Evolutionary conservation across 1,140 invertebrate species (phyloP).

Genomic region (Muscidifurax raptorellus): DNA sequence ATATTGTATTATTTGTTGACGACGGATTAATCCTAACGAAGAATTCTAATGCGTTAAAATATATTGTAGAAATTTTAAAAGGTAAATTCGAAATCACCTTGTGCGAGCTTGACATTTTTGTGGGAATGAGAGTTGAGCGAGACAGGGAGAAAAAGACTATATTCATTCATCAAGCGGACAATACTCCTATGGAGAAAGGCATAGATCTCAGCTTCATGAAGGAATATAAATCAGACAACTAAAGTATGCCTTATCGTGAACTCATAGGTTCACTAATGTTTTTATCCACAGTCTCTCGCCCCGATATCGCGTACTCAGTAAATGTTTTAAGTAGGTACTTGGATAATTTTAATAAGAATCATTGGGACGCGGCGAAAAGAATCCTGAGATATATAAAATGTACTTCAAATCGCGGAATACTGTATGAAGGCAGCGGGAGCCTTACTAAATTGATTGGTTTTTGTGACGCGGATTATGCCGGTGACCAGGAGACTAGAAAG

Average conservation of each 20-base stretch:
- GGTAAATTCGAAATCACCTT: too few species aligned
- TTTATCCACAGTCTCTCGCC: slow-evolving; percentile 33
- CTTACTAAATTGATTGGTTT: slow-evolving; percentile 55
- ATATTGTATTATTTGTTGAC: slow-evolving; percentile 65
- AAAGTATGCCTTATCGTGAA: slow-evolving; percentile 40
- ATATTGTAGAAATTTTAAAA: too few species aligned
- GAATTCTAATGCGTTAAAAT: too few species aligned
- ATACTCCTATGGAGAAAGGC: too few species aligned
- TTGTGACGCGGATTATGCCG: slow-evolving; percentile 71
- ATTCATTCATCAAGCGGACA: too few species aligned
- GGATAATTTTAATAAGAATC: slow-evolving; percentile 20
- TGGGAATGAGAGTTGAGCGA: too few species aligned
- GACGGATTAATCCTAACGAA: too few species aligned
- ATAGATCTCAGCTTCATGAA: background rate
- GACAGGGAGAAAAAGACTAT: too few species aligned
- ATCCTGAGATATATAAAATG: background rate
- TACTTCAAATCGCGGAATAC: slow-evolving; percentile 10
- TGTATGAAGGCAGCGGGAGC: too few species aligned
- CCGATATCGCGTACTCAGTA: slow-evolving; percentile 47
- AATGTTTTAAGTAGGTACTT: slow-evolving; percentile 51
- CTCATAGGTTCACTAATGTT: slow-evolving; percentile 45
- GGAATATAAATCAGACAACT: background rate
- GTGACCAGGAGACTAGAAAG: slow-evolving; percentile 61
- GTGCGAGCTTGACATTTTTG: too few species aligned
- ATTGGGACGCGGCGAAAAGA: slow-evolving; percentile 39